A percentile compares a stretch with the other conserved stretches of the same genome.
These are phyloP conservation scores for Hylia prasina DNA, from an alignment of 2,113 vertebrate species.

Conservation along the genomic window DNA sequence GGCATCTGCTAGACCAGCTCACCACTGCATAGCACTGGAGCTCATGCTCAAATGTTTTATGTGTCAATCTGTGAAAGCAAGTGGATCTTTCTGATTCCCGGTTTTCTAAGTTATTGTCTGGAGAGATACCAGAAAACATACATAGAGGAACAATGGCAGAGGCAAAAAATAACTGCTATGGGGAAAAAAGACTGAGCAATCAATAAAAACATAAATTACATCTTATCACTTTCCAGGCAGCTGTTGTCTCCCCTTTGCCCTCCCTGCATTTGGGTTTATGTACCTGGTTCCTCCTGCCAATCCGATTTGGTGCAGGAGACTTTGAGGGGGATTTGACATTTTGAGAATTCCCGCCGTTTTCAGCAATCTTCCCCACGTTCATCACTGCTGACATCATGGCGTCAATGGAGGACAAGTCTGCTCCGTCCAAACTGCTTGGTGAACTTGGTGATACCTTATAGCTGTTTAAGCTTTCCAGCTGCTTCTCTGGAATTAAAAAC, in stretches of 20 bases:
- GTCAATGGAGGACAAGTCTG: slow-evolving; percentile 86
- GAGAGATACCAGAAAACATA: background rate
- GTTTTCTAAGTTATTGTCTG: background rate
- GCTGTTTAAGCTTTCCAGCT: slow-evolving; percentile 63
- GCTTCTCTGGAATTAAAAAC: slow-evolving; percentile 61
- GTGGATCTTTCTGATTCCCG: fast-evolving
- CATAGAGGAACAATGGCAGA: background rate
- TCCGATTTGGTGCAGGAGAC: slow-evolving; percentile 81
- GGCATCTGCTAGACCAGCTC: background rate
- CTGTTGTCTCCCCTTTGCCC: background rate
- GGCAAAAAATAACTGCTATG: background rate
- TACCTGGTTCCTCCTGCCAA: slow-evolving; percentile 89
- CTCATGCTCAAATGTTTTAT: fast-evolving
- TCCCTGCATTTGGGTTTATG: background rate
- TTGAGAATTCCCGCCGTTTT: slow-evolving; percentile 73
- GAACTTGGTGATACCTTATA: slow-evolving; percentile 62
- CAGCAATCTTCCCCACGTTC: slow-evolving; percentile 82
- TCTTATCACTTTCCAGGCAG: background rate
- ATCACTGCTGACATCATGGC: slow-evolving; percentile 91
- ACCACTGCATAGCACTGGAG: background rate
- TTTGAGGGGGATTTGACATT: slow-evolving; percentile 80
- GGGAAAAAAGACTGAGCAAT: background rate
- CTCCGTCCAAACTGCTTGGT: slow-evolving; percentile 70
- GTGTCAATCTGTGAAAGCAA: background rate
- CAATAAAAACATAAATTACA: background rate